Evolutionary conservation across 2,797 vertebrate genomes (phyloP), one percentile per base, ranked within the genome.

Genomic region (Cyclura pinguis): DNA sequence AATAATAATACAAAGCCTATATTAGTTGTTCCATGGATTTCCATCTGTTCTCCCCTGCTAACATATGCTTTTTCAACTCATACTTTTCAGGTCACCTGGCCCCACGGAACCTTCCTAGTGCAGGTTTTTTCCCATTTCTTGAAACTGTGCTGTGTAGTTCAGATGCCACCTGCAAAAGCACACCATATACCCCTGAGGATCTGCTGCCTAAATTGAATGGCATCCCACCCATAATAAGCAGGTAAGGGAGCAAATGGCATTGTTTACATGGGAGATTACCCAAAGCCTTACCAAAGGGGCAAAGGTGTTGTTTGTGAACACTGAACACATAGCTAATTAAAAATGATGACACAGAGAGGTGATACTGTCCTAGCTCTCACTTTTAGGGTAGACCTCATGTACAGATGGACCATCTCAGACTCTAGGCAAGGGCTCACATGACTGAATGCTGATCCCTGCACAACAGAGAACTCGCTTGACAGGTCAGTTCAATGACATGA

Each of bases 31-130:
- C 35, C 8, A 20, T 50, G 32, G 13, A 73, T 57, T 76, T 47
- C 55, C 22, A 32, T 42, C 47, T 5, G 1, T 0, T 0, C 0
- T 1, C 1, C 80, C 1, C 0, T 82, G 14, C 10, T 80, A 89
- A 92, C 42, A 55, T 0, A 2, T 62, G 91, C 90, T 88, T 78
- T 27, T 84, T 32, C 80, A 16, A 32, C 93, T 18, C 94, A 27
- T 12, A 1, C 14, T 89, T 90, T 96, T 7, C 94, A 98, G 97
- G 97, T 96, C 97, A 97, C 47, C 96, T 98, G 13, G 97, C 97
- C 86, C 97, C 97, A 62, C 96, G 97, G 92, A 98, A 97, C 89
- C 97, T 98, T 91, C 97, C 97, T 20, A 98, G 97, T 10, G 95
- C 97, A 0, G 97, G 97, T 52, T 97, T 98, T 93, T 96, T 98